phyloP scores from a whole-genome alignment of 2,888 invertebrate species.

The Acrocyrtus sp. region DNA sequence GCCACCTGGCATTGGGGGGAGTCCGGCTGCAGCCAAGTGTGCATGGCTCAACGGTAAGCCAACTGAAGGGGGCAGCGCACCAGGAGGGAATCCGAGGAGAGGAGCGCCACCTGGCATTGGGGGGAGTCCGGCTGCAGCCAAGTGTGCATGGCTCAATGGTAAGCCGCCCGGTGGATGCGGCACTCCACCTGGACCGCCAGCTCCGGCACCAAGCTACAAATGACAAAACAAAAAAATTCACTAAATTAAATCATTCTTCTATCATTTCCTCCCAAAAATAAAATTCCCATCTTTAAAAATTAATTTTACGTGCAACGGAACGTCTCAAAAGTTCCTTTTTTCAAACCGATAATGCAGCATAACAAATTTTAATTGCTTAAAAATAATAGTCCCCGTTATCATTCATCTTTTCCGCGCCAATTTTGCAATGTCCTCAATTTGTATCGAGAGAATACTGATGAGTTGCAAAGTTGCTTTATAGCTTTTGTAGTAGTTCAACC shows the following conservation, averaged over 20 bases:
- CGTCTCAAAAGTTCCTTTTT: conserved; percentile 1
- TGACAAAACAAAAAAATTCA: conserved; percentile 17
- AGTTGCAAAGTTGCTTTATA: conserved; percentile 41
- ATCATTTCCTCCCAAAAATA: conserved; percentile 5
- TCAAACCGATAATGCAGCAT: background rate
- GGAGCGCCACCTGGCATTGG: conserved; percentile 61
- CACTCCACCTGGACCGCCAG: conserved; percentile 59
- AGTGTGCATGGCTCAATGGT: conserved; percentile 59
- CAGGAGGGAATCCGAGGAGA: conserved; percentile 52
- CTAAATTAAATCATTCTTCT: conserved; percentile 10
- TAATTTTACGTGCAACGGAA: background rate
- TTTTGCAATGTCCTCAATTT: too few relatives aligned
- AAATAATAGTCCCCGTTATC: background rate
- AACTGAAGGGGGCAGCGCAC: too few relatives aligned
- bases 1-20: conserved; percentile 62
- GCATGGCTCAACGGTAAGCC: conserved; percentile 60
- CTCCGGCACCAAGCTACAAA: conserved; percentile 60
- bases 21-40: conserved; percentile 59
- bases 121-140: conserved; percentile 61
- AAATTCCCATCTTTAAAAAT: too few relatives aligned
- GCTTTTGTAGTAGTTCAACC: background rate
- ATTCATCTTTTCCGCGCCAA: conserved; percentile 8
- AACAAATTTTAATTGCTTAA: background rate
- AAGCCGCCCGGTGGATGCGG: conserved; percentile 60
- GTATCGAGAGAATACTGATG: conserved; percentile 21